phyloP scores from a whole-genome alignment of 2,888 invertebrate species.

The Platerodrilus igneus region DNA sequence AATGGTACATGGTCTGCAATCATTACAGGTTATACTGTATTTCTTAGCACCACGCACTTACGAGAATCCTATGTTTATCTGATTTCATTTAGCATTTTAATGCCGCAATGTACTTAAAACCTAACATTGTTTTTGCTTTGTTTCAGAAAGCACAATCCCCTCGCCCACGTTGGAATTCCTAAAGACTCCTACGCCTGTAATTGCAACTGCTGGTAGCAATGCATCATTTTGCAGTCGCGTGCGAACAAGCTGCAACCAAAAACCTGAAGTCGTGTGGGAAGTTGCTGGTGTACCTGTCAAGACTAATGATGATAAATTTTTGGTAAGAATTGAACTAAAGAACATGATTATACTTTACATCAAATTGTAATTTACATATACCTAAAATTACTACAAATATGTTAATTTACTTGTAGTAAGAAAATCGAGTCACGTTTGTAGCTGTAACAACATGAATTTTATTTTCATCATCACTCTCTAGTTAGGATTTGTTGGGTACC shows the following conservation, averaged over 20 bases:
- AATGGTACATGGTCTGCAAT: too few relatives aligned
- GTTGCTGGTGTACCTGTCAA: constrained; percentile 47
- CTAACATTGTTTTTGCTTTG: too few relatives aligned
- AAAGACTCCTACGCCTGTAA: constrained; percentile 53
- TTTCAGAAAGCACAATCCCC: constrained; percentile 12
- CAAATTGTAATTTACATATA: neutral
- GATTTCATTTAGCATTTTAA: too few relatives aligned
- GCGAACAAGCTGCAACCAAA: constrained; percentile 44
- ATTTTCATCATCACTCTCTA: too few relatives aligned
- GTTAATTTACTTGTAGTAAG: too few relatives aligned
- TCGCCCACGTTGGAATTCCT: constrained; percentile 46
- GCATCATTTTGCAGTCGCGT: constrained; percentile 56
- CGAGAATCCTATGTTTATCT: too few relatives aligned
- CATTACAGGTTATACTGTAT: too few relatives aligned
- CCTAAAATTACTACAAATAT: neutral
- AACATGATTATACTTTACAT: neutral
- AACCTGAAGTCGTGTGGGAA: constrained; percentile 53
- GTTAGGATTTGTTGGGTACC: too few relatives aligned
- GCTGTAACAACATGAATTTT: too few relatives aligned
- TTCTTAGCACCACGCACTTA: too few relatives aligned
- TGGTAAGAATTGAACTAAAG: constrained; percentile 35
- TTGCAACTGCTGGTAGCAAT: constrained; percentile 49
- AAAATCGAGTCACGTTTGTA: too few relatives aligned
- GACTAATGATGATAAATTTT: constrained; percentile 31
- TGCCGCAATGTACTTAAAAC: neutral